Evolutionary conservation across 2,797 vertebrate genomes (phyloP).

Genomic region (Takifugu ocellatus): DNA sequence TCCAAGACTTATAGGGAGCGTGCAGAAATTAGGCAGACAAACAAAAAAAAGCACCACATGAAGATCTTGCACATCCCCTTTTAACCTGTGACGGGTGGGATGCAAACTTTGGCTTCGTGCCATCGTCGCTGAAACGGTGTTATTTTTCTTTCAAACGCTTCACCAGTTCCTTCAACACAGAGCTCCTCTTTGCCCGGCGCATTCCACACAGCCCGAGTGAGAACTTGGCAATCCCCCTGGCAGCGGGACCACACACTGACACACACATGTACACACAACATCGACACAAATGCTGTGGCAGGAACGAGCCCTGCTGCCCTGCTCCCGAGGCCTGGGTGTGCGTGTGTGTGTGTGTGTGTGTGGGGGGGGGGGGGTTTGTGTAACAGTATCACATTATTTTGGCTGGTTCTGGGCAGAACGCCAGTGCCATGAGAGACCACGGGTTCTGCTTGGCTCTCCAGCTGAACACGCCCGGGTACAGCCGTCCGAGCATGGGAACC

Average conservation of each 20-base stretch:
- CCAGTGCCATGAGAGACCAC: constrained; percentile 44
- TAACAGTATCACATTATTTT: constrained; percentile 62
- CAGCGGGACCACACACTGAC: constrained; percentile 41
- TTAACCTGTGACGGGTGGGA: too few species aligned
- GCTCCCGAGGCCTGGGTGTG: constrained; percentile 41
- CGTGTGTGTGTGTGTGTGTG: constrained; percentile 16
- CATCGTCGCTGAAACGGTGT: not conserved
- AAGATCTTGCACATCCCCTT: too few species aligned
- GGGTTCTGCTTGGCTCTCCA: constrained; percentile 28
- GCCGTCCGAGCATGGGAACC: constrained; percentile 41
- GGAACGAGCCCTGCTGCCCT: constrained; percentile 25
- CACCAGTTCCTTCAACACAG: not conserved
- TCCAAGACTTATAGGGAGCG: too few species aligned
- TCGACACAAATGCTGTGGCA: constrained; percentile 61
- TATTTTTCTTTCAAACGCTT: not conserved
- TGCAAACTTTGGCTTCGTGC: too few species aligned
- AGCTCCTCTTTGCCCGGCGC: constrained; percentile 38
- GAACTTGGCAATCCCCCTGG: constrained; percentile 61
- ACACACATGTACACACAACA: constrained; percentile 34
- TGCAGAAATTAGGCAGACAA: too few species aligned
- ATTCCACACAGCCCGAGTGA: constrained; percentile 53
- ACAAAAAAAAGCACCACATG: too few species aligned
- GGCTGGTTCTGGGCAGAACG: constrained; percentile 43
- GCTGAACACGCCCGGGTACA: constrained; percentile 15
- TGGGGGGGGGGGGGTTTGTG: constrained; percentile 40